These are phyloP conservation scores for Tuta absoluta DNA, from an alignment of 2,888 invertebrate species.

Conservation along the genomic window DNA sequence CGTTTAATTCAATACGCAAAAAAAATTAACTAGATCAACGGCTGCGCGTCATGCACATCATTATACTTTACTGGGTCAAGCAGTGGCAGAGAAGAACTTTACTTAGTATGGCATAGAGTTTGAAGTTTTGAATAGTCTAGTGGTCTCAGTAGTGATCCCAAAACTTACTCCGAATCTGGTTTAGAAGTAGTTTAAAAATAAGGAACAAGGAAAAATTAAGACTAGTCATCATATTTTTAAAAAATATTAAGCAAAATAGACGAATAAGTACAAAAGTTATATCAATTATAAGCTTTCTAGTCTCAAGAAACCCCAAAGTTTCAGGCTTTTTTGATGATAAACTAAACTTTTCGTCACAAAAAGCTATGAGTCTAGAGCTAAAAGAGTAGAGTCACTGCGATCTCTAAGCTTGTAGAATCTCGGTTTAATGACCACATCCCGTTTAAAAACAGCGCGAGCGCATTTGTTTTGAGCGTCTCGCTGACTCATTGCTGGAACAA, in stretches of 20 bases:
- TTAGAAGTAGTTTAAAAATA: too few relatives aligned
- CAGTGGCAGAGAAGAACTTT: constrained; percentile 10
- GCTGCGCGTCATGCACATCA: constrained; percentile 43
- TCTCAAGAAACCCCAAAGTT: too few relatives aligned
- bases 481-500: constrained; percentile 65
- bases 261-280: too few relatives aligned
- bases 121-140: constrained; percentile 29
- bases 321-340: too few relatives aligned
- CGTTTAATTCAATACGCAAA: constrained; percentile 41
- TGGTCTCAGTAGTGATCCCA: constrained; percentile 38
- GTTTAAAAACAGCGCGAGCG: constrained; percentile 67
- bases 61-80: constrained; percentile 28
- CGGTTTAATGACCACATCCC: constrained; percentile 78
- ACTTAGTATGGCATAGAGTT: background rate
- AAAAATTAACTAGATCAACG: constrained; percentile 46
- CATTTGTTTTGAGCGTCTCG: constrained; percentile 67
- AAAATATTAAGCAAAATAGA: too few relatives aligned
- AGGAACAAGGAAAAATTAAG: too few relatives aligned
- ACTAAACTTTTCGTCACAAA: too few relatives aligned
- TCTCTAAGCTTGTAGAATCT: constrained; percentile 58
- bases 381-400: too few relatives aligned
- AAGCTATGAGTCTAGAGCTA: too few relatives aligned
- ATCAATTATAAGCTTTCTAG: too few relatives aligned
- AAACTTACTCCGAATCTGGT: too few relatives aligned
- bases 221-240: too few relatives aligned